These are phyloP conservation scores for Cladopsammia gracilis DNA, from an alignment of 64 coral and sea anemone species.

Conservation along the genomic window DNA sequence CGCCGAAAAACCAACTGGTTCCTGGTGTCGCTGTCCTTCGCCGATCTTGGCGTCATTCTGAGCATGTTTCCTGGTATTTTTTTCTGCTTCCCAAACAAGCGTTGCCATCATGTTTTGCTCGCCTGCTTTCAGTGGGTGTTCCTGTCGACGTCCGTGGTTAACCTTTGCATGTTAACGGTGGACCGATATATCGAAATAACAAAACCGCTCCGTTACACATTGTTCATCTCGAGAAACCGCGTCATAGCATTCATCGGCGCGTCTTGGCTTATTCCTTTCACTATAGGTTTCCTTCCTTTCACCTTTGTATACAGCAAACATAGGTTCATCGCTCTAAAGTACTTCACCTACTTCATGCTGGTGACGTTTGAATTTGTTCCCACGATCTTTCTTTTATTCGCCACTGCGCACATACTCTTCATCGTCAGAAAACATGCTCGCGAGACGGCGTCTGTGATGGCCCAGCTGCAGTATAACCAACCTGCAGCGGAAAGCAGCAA, in stretches of 20 bases:
- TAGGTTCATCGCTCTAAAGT: neutral
- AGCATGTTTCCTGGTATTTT: neutral
- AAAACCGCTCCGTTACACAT: neutral
- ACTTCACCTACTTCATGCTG: neutral
- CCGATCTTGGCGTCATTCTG: slow-evolving; percentile 1
- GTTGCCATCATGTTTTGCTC: neutral
- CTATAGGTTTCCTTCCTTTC: neutral
- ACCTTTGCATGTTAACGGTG: neutral
- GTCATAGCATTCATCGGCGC: neutral
- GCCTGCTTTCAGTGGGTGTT: slow-evolving; percentile 14
- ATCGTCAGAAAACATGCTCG: slow-evolving; percentile 26
- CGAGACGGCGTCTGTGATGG: neutral
- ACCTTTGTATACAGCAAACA: neutral
- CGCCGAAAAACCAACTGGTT: neutral
- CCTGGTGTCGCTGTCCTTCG: slow-evolving; percentile 3
- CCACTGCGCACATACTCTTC: neutral
- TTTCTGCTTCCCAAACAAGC: neutral
- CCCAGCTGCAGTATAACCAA: neutral
- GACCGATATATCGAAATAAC: slow-evolving; percentile 16
- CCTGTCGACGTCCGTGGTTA: neutral
- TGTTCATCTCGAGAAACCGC: neutral
- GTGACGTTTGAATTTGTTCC: slow-evolving; percentile 11
- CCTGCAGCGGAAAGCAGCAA: neutral
- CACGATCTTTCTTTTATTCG: neutral
- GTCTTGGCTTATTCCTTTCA: slow-evolving; percentile 15